phyloP scores from a whole-genome alignment of 2,113 vertebrate species.

The Xiphorhynchus elegans region DNA sequence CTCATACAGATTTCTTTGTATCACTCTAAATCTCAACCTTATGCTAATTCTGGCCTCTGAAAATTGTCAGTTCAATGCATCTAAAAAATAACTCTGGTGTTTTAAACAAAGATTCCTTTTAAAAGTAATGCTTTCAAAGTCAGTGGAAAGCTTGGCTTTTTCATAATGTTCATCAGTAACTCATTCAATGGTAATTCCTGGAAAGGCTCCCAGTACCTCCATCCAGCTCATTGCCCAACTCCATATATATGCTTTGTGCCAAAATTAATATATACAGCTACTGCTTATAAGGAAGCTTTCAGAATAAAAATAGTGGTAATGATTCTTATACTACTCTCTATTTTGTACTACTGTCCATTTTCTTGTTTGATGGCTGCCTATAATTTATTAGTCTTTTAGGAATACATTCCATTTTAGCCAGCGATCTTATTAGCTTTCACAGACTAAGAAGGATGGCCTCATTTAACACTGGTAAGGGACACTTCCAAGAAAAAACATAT shows the following conservation, averaged over 20 bases:
- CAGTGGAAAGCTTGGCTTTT: neutral
- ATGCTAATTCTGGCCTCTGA: neutral
- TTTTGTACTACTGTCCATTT: neutral
- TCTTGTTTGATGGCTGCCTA: neutral
- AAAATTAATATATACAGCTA: slow-evolving; percentile 35
- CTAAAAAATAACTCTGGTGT: neutral
- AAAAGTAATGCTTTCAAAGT: neutral
- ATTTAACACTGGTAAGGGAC: slow-evolving; percentile 8
- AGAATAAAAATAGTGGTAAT: neutral
- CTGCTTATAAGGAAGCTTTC: slow-evolving; percentile 17
- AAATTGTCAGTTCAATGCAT: neutral
- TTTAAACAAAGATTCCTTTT: slow-evolving; percentile 26
- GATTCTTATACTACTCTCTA: neutral
- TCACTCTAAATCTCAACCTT: neutral
- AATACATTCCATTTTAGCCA: slow-evolving; percentile 8
- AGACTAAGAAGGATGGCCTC: neutral
- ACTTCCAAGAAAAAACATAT: neutral
- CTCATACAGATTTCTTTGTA: neutral
- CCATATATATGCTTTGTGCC: neutral
- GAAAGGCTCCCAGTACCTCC: slow-evolving; percentile 12
- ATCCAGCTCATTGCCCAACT: neutral
- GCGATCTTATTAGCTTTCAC: slow-evolving; percentile 3
- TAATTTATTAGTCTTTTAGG: neutral
- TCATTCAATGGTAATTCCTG: neutral
- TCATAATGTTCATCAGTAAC: neutral